Base-by-base conservation (phyloP, 2,888 invertebrate species). In the Pammene aurita region DNA sequence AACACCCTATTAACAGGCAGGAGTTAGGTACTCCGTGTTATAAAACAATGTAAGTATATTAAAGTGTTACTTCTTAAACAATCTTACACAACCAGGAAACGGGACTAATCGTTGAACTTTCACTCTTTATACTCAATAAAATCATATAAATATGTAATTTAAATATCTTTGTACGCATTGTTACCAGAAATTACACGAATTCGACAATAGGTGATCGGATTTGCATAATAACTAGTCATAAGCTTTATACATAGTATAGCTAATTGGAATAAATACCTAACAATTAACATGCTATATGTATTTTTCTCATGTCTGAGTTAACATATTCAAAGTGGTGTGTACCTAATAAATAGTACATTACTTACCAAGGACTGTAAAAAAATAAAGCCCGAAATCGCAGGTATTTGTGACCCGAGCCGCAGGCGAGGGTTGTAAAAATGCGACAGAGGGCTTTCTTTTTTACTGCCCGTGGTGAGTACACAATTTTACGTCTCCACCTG, bases 101-200 rank as follows among this genome's bases (percentile, higher is more conserved):
- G 50, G n/a, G n/a, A 62, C 26, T 62, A 48, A 67, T 26, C 34
- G 66, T 54, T 48, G 26, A 26, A 69, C 64, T 69, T 69, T 69
- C 69, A 69, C 69, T 60, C 54, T 48, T 35, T 67, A 55, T 18
- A 6, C 44, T 54, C 52, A 13, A 60, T 60, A 65, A 46, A 60
- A 46, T 16, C 14, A 54, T 26, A 54, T 13, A 44, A 44, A 50
- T 44, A 63, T 63, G 35, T 58, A 63, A 68, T 68, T 64, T 68
- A 13, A 52, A 64, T 18, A 26, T 62, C 52, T 50, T 11, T 18
- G 56, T 52, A 50, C 11, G 13, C 42, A 64, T 58, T 64, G 63
- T 64, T 64, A 52, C 18, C 52, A 14, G 16, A 11, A 26, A 68
- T 68, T 68, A 52, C 42, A 50, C 35, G 41, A 38, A 18, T 34